A percentile compares a stretch with the other conserved stretches of the same genome.
phyloP scores from a whole-genome alignment of 2,888 invertebrate genomes.

The Aelia acuminata region DNA sequence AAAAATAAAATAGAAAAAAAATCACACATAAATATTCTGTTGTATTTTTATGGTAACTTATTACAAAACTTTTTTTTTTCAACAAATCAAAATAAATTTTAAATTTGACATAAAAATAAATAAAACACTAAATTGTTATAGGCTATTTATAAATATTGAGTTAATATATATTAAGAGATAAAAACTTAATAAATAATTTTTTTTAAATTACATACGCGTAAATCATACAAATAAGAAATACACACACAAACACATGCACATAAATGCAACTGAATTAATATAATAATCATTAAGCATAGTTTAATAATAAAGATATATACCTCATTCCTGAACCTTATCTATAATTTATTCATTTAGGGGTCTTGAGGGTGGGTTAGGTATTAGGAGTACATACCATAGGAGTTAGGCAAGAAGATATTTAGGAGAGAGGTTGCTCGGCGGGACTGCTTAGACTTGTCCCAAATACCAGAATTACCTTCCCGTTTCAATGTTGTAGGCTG shows the following conservation, averaged over 20 bases:
- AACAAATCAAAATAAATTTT: background rate
- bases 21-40: background rate
- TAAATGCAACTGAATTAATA: background rate
- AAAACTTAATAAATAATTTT: background rate
- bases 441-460: conserved; percentile 77
- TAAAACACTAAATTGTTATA: background rate
- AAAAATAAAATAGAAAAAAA: background rate
- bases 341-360: conserved; percentile 33
- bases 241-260: conserved; percentile 41
- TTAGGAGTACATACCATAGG: conserved; percentile 80
- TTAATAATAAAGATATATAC: conserved; percentile 9
- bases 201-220: background rate
- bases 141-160: background rate
- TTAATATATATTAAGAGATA: background rate
- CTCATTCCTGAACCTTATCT: background rate
- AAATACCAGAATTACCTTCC: conserved; percentile 74
- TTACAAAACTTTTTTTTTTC: background rate
- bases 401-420: conserved; percentile 95
- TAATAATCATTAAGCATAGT: background rate
- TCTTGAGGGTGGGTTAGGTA: conserved; percentile 51
- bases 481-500: conserved; percentile 75
- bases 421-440: conserved; percentile 94
- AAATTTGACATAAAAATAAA: background rate
- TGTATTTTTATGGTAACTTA: background rate
- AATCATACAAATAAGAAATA: conserved; percentile 12